Base-by-base conservation (phyloP, 2,888 invertebrate genomes). In the Helobdella robusta region DNA sequence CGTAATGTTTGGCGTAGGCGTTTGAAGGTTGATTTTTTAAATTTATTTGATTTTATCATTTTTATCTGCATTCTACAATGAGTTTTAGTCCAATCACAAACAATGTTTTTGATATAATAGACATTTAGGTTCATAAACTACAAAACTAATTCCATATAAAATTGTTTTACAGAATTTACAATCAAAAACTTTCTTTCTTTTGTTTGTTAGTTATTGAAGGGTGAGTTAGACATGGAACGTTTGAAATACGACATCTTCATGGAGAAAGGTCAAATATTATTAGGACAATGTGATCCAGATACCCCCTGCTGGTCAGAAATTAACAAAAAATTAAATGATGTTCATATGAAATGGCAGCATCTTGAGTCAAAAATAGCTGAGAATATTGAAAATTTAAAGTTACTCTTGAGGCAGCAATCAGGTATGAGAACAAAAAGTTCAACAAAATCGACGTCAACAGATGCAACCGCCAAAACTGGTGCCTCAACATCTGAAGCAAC, bases 231-330 rank as follows among this genome's bases (percentile, higher is more conserved):
- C 30, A 32, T 28, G 54, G 54, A 54, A 23, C 28, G 32, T 18
- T 32, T 4, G 5, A 54, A 54, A 15, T 54, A 54, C n/a, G 54
- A 54, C 8, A 54, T 18, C 30, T 54, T 54, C 54, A 54, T 54
- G 11, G 54, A 54, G 30, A 54, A 28, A 4, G 54, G 54, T 32
- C 30, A 32, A 23, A 54, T 32, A 25, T 11, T 54, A 11, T 23
- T 54, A 15, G 54, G 32, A 28, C 23, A 32, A 11, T 54, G 54
- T 54, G 54, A 54, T 6, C 30, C 54, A 15, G 30, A 54, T 25
- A 32, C 54, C 4, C 28, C 28, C n/a, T 28, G 32, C 18, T 28
- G 30, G 3, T 54, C 32, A 18, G 54, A 54, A 23, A 32, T 54
- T 5, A 54, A 54, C 54, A 6, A 23, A 28, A 25, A 20, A 18